Evolutionary conservation across 2,888 invertebrate genomes (phyloP), one percentile per base, ranked within the genome.

Genomic region (Dinocampus coccinellae): DNA sequence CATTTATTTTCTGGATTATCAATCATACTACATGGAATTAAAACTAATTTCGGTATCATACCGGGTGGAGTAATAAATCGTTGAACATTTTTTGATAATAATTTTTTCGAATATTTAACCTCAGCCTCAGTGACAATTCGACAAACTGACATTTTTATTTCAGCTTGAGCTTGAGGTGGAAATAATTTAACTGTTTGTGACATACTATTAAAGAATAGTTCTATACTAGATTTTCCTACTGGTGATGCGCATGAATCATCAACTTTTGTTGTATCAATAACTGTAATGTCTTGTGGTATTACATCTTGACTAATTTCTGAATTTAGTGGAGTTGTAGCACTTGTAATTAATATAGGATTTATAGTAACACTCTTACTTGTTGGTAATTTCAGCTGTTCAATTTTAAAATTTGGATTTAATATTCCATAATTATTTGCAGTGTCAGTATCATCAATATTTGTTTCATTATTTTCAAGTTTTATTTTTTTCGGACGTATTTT

Each of bases 21-120:
- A 34, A 87, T 82, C 84, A 86, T 84, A 47, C 82, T 81, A 69
- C 86, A 87, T 16, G 87, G 87, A 61, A 87, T 85, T 9, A 87
- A 76, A 34, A 87, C 81, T 52, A 87, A 73, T 73, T 87, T 86
- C 16, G 87, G 87, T 72, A 87, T 84, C 79, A 83, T 83, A 33
- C 83, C 82, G 29, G 84, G 82, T 13, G 83, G 80, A 1, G 80
- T 76, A 22, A 81, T 74, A 58, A 83, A 82, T 39, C 80, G 79
- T 70, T 82, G 81, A 0, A 79, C 77, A 69, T 74, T 83, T 53
- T 80, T 77, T 1, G 76, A 61, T 36, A 53, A 62, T 26, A 63
- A 78, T 13, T 76, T 58, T 52, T 62, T 72, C 2, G 79, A 81
- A 69, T 80, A 78, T 58, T 70, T 75, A 3, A 84, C 76, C 73